Base-by-base conservation (phyloP, 2,113 vertebrate genomes). In the Triplophysa tibetana region DNA sequence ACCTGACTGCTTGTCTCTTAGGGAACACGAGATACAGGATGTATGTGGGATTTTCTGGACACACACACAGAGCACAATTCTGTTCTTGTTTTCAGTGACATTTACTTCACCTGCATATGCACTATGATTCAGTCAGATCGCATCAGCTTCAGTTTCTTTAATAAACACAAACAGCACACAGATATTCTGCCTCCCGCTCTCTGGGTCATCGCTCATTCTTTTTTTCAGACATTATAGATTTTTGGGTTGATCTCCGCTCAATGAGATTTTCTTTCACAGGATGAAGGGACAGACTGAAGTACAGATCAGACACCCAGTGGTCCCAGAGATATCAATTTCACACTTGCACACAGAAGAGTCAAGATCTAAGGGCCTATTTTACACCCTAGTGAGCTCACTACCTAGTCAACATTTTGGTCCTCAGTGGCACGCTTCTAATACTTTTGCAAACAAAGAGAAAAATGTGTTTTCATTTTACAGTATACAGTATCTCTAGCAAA, bases 91-190 rank as follows among this genome's bases (percentile, higher is more conserved):
- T 21, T 72, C 52, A 41, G n/a, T 73, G 54, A 73, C 70, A 73
- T 73, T 73, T 58, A 73, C 70, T 60, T 73, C 29, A 38, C 70
- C 70, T 73, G 41, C 54, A 73, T 23, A 73, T 33, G 26, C 16
- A 3, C 50, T 17, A 17, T 38, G 50, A 72, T 38, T 72, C 52
- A 8, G 70, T 38, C 70, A 41, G 26, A 0, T 23, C 17, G 8
- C 50, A n/a, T 72, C 70, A 72, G 50, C 52, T 58, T 73, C 19
- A 58, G 19, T 73, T 72, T 13, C n/a, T 60, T 56, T 8, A 73
- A 52, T 73, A 60, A 73, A 73, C 70, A 60, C 70, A 73, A 41
- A 38, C 26, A 33, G 45, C 14, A 29, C 23, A 14, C 13, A 43
- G 66, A 52, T 26, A 12, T 48, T 68, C 66, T 41, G 3, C 45